phyloP scores from a whole-genome alignment of 1,140 invertebrate genomes.

The Diprion similis region DNA sequence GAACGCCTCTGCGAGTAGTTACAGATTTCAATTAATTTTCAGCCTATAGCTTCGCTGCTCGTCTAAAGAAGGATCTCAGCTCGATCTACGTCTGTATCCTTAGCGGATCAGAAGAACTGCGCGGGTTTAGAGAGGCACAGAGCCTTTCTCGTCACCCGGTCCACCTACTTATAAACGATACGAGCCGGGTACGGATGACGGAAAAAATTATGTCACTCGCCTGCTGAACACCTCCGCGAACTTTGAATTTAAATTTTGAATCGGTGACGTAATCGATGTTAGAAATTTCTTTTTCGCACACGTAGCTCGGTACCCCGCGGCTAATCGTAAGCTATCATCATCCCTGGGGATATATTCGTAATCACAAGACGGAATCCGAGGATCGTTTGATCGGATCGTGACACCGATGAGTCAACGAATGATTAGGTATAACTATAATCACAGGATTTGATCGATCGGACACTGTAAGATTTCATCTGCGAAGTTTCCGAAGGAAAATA shows the following conservation, averaged over 20 bases:
- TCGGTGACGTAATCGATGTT: background rate
- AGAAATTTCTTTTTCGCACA: background rate
- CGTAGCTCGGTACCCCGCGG: no score
- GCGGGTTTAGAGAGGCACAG: background rate
- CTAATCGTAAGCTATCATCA: no score
- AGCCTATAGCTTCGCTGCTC: background rate
- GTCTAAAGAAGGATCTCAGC: background rate
- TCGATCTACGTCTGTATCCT: background rate
- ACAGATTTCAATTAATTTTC: background rate
- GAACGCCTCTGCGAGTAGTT: no score
- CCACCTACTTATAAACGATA: background rate
- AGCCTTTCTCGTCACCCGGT: constrained; percentile 5
- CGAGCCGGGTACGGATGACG: background rate
- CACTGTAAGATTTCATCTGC: no score
- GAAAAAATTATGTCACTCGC: constrained; percentile 6
- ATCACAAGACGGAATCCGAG: no score
- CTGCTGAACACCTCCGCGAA: background rate
- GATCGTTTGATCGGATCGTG: no score
- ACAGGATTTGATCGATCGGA: no score
- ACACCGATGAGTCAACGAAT: no score
- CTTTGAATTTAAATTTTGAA: background rate
- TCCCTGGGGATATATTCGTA: no score
- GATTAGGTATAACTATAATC: no score
- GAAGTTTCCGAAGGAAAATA: no score
- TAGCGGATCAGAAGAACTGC: background rate